These are phyloP conservation scores for Callorhinus ursinus DNA, from an alignment of 2,113 vertebrate genomes.

Conservation along the genomic window DNA sequence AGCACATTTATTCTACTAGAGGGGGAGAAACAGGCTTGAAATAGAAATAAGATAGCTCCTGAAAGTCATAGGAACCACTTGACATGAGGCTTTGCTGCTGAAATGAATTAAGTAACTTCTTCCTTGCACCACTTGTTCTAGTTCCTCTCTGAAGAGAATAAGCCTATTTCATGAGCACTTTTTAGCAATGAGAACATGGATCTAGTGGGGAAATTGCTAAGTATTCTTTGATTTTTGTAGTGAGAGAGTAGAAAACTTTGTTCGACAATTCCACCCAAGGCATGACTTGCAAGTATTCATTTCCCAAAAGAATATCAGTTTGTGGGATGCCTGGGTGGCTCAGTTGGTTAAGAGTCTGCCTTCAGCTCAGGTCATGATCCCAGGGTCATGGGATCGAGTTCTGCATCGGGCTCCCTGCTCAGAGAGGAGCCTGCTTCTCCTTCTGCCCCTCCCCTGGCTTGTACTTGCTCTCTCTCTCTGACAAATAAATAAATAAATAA, in stretches of 20 bases:
- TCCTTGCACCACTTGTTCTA: neutral
- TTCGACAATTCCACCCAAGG: neutral
- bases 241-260: neutral
- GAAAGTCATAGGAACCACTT: neutral
- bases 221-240: neutral
- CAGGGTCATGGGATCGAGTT: too few relatives aligned
- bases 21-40: neutral
- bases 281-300: neutral
- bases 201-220: neutral
- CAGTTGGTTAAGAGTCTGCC: too few relatives aligned
- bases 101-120: neutral
- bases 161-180: neutral
- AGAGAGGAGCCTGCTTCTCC: too few relatives aligned
- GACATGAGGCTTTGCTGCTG: neutral
- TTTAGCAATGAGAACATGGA: neutral
- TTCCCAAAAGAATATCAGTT: neutral
- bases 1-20: neutral
- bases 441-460: too few relatives aligned
- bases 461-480: too few relatives aligned
- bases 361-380: too few relatives aligned
- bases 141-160: neutral
- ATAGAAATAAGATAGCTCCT: neutral
- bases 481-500: too few relatives aligned
- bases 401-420: too few relatives aligned
- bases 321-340: too few relatives aligned